A percentile compares a stretch with the other conserved stretches of the same genome.
These are phyloP conservation scores for Hoplias malabaricus DNA, from an alignment of 2,113 vertebrate species.

Conservation along the genomic window DNA sequence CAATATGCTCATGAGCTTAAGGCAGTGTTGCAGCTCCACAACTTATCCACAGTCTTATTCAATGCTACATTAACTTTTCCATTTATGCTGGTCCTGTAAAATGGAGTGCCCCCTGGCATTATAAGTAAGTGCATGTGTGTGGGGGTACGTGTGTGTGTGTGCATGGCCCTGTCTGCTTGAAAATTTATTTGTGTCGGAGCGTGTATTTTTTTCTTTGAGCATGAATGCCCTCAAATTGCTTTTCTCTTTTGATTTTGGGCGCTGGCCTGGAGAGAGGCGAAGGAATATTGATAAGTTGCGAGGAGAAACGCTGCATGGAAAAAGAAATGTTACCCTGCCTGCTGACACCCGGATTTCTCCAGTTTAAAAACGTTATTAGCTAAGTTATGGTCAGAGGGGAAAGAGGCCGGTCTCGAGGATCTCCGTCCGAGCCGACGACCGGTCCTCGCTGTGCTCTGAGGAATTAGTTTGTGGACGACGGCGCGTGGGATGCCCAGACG, in stretches of 20 bases:
- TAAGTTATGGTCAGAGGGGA: neutral
- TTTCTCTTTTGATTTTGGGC: slow-evolving; percentile 56
- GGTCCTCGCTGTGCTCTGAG: neutral
- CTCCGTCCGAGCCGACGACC: slow-evolving; percentile 5
- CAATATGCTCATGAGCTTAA: slow-evolving; percentile 77
- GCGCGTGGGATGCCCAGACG: neutral
- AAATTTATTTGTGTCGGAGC: slow-evolving; percentile 25
- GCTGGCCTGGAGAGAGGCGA: slow-evolving; percentile 52
- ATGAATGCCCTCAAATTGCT: slow-evolving; percentile 63
- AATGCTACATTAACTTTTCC: slow-evolving; percentile 92
- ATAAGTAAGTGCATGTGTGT: slow-evolving; percentile 43
- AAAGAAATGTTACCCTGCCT: slow-evolving; percentile 17
- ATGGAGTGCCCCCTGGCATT: slow-evolving; percentile 74
- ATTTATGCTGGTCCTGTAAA: slow-evolving; percentile 84
- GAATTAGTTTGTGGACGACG: neutral
- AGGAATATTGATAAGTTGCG: slow-evolving; percentile 58
- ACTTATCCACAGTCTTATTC: slow-evolving; percentile 84
- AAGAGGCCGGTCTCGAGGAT: slow-evolving; percentile 34
- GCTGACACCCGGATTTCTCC: neutral
- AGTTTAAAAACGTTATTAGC: neutral
- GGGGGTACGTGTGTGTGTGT: slow-evolving; percentile 59
- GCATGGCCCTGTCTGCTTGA: slow-evolving; percentile 1
- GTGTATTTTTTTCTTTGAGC: slow-evolving; percentile 51
- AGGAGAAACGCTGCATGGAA: slow-evolving; percentile 14
- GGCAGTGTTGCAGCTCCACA: slow-evolving; percentile 77